These are phyloP conservation scores for Chromis chromis DNA, from an alignment of 2,797 vertebrate species.

Conservation along the genomic window DNA sequence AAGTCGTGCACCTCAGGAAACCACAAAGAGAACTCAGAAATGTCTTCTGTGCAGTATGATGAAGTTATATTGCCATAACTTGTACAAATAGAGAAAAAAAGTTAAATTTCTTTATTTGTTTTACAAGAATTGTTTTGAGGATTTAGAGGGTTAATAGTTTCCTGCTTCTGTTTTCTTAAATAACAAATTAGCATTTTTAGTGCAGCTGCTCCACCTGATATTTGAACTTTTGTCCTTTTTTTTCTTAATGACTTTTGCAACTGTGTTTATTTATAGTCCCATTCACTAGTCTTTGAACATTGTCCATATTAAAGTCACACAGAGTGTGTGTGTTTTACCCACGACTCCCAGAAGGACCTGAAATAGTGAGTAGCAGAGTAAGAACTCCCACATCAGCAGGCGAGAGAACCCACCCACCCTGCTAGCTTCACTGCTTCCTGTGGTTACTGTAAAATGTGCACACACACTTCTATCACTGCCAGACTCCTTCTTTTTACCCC, in stretches of 20 bases:
- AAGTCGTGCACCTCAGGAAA: too few species aligned
- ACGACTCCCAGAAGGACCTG: not conserved
- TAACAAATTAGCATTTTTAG: not conserved
- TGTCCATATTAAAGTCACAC: not conserved
- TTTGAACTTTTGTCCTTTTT: slow-evolving; percentile 20
- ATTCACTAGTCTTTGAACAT: not conserved
- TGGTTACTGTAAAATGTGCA: slow-evolving; percentile 25
- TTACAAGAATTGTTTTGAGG: too few species aligned
- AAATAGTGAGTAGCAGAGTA: slow-evolving; percentile 46
- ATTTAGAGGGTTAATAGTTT: too few species aligned
- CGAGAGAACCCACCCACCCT: slow-evolving; percentile 25
- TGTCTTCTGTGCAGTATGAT: too few species aligned
- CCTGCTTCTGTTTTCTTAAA: slow-evolving; percentile 21
- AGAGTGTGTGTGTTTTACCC: slow-evolving; percentile 27
- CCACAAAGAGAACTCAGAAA: too few species aligned
- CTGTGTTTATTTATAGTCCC: slow-evolving; percentile 16
- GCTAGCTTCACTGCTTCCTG: slow-evolving; percentile 38
- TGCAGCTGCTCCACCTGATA: not conserved
- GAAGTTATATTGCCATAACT: too few species aligned
- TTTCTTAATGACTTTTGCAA: slow-evolving; percentile 2
- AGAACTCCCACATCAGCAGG: slow-evolving; percentile 27
- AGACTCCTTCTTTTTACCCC: not conserved
- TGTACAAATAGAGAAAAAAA: too few species aligned
- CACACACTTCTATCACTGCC: slow-evolving; percentile 7
- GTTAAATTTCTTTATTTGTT: too few species aligned